phyloP scores from a whole-genome alignment of 2,797 vertebrate genomes.

The Diplodus sargus region DNA sequence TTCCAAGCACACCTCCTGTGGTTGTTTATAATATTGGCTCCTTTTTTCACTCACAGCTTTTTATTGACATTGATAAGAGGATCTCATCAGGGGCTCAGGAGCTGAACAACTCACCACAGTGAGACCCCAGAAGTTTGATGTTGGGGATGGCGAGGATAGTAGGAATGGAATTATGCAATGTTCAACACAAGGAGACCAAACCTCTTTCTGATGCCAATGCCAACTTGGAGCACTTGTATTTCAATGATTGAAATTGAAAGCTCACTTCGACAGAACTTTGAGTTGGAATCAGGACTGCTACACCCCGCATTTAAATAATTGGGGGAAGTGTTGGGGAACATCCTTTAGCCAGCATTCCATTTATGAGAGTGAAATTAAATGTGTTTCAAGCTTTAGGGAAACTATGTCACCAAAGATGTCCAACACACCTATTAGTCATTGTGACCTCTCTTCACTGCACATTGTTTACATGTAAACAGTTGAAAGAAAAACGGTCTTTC shows the following conservation, averaged over 20 bases:
- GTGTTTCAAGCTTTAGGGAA: background rate
- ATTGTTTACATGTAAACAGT: background rate
- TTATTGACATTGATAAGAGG: background rate
- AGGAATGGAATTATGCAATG: background rate
- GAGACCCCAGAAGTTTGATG: background rate
- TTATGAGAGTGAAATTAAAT: background rate
- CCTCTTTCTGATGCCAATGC: background rate
- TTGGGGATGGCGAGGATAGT: background rate
- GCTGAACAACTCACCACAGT: background rate
- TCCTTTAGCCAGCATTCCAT: background rate
- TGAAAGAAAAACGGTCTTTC: background rate
- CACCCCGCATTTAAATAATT: background rate
- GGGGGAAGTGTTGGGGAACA: background rate
- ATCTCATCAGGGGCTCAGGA: background rate
- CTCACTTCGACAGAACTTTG: too few species aligned
- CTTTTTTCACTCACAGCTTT: background rate
- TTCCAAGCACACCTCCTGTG: background rate
- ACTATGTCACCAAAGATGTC: background rate
- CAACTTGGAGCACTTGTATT: background rate
- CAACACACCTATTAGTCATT: background rate
- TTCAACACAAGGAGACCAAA: background rate
- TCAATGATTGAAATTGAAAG: too few species aligned
- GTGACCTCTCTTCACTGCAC: background rate
- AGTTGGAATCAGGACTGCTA: too few species aligned
- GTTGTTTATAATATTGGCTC: background rate